Base-by-base conservation (phyloP, 2,888 invertebrate species). In the Sinopyrophorus schimmeli region DNA sequence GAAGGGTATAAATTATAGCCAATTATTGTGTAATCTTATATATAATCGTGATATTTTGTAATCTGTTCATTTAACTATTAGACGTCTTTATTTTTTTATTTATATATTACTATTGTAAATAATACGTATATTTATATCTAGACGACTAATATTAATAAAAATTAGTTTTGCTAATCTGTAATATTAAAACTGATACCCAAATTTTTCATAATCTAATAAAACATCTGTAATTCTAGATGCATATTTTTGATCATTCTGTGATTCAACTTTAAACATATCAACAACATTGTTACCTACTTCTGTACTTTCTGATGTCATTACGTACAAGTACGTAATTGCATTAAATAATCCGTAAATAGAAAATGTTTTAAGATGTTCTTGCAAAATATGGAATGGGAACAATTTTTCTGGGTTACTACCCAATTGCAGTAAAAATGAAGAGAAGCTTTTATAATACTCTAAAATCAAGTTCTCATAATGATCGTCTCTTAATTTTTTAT, bases 1-100 rank as follows among this genome's bases (percentile, higher is more conserved):
- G 72, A 77, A 53, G 97, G 96, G 0, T 90, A 84, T 69, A 74
- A 71, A 65, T 63, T 78, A 35, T 74, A 73, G 62, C 53, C 53
- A 5, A 56, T 55, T 40, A 32, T 37, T 46, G 28, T 54, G 17
- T 49, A 48, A 42, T 6, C 7, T n/a, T 17, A 2, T 27, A n/a
- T 7, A 35, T 47, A 39, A 39, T 23, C 32, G 47, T 47, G 47
- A 47, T 47, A 47, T 47, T 38, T 46, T 35, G 4, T 43, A 43
- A n/a, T n/a, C 12, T 27, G 11, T 23, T 21, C 5, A 12, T 23
- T 21, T 16, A 5, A 15, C 10, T 32, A 6, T 31, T 31, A 27
- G 14, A 30, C 20, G 18, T 23, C 21, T 31, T 23, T 41, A 15
- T 41, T 16, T 27, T 32, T 30, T 23, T 9, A 23, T 9, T 9